A percentile compares a stretch with the other conserved stretches of the same genome.
These are phyloP conservation scores for Mya arenaria DNA, from an alignment of 1,140 invertebrate genomes.

Conservation along the genomic window DNA sequence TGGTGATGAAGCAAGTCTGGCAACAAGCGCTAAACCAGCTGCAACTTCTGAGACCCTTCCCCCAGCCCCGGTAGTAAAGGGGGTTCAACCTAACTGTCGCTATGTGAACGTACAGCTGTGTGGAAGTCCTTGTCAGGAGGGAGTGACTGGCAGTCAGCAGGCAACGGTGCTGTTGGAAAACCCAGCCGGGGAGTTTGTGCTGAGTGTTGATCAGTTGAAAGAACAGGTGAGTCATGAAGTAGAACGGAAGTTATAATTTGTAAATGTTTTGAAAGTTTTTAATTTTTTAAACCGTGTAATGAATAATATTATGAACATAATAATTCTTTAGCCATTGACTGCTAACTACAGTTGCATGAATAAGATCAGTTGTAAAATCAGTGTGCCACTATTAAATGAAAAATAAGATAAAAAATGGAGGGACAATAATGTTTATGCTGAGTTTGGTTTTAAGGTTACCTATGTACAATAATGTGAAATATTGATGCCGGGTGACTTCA, in stretches of 20 bases:
- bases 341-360: no score
- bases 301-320: no score
- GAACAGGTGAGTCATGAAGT: conserved; percentile 73
- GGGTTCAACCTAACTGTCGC: conserved; percentile 81
- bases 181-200: conserved; percentile 80
- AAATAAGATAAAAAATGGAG: no score
- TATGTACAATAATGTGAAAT: no score
- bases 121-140: conserved; percentile 86
- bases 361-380: no score
- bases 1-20: conserved; percentile 4
- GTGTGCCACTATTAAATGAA: no score
- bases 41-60: background rate
- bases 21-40: background rate
- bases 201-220: conserved; percentile 72
- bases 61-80: conserved; percentile 66
- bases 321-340: no score
- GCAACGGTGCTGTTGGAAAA: conserved; percentile 90
- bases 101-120: conserved; percentile 89
- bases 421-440: no score
- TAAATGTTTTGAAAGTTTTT: background rate
- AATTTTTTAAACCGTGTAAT: no score
- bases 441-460: no score
- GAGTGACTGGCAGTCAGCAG: conserved; percentile 82
- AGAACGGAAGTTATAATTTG: background rate
- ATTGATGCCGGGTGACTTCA: no score